These are phyloP conservation scores for Stenchaetothrips biformis DNA, from an alignment of 2,888 invertebrate species.

Conservation along the genomic window DNA sequence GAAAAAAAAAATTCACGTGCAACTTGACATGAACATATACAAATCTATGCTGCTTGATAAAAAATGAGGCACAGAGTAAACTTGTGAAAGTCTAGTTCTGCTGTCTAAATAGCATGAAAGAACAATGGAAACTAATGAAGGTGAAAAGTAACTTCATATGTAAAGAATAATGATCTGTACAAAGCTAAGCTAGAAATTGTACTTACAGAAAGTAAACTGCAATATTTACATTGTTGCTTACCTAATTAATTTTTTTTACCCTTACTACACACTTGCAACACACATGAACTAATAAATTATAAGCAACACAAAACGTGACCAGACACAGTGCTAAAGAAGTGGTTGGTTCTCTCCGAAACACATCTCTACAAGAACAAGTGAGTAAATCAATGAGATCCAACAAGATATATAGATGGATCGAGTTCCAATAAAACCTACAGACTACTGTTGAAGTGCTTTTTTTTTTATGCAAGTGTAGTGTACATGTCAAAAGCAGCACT, in stretches of 20 bases:
- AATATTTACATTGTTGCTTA: not conserved
- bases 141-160: not conserved
- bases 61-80: slow-evolving; percentile 16
- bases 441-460: not conserved
- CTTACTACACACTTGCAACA: not conserved
- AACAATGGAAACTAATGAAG: not conserved
- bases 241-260: not conserved
- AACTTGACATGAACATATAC: too few relatives aligned
- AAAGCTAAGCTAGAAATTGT: slow-evolving; percentile 6
- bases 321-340: slow-evolving; percentile 9
- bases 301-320: slow-evolving; percentile 10
- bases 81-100: not conserved
- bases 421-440: not conserved
- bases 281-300: not conserved
- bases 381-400: not conserved
- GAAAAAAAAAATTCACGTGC: too few relatives aligned
- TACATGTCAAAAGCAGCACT: not conserved
- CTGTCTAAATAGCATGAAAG: slow-evolving; percentile 11
- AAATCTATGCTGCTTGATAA: not conserved
- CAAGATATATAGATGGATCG: not conserved
- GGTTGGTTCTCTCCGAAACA: not conserved
- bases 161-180: not conserved
- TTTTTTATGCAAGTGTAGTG: not conserved
- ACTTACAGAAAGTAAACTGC: not conserved
- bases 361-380: not conserved